These are phyloP conservation scores for Suncus etruscus DNA, from an alignment of 2,113 vertebrate genomes.

Conservation along the genomic window DNA sequence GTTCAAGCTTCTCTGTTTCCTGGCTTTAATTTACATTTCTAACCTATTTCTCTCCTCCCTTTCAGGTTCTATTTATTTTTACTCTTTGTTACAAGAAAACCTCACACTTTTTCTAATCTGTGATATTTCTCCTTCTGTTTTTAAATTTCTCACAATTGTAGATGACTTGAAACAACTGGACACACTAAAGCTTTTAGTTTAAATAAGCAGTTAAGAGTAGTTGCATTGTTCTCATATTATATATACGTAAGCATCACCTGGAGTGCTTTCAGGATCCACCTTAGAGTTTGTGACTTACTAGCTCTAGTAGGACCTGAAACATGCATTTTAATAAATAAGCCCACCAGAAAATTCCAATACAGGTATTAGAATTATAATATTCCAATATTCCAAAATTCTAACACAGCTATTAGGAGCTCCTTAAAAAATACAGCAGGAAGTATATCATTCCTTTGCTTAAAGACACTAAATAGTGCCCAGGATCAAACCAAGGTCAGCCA, in stretches of 20 bases:
- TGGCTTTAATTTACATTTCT: constrained; percentile 6
- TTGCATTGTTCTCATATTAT: background rate
- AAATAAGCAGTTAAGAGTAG: background rate
- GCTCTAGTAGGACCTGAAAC: background rate
- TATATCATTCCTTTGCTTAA: no score
- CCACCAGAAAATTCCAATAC: background rate
- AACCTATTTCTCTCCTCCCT: background rate
- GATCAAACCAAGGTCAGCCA: no score
- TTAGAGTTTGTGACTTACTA: background rate
- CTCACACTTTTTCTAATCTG: background rate
- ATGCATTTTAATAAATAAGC: background rate
- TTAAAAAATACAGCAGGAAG: no score
- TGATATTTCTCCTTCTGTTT: constrained; percentile 11
- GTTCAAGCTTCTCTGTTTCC: background rate
- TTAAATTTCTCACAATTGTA: background rate
- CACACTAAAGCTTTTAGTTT: background rate
- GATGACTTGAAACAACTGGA: background rate
- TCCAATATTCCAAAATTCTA: background rate
- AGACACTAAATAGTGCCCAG: no score
- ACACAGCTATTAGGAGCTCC: background rate
- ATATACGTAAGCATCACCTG: background rate
- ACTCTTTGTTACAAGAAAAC: background rate
- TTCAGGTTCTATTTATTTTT: background rate
- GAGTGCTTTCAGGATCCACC: background rate
- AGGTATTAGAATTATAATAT: background rate